Evolutionary conservation across 2,113 vertebrate genomes (phyloP).

Genomic region (Heterochromis multidens): DNA sequence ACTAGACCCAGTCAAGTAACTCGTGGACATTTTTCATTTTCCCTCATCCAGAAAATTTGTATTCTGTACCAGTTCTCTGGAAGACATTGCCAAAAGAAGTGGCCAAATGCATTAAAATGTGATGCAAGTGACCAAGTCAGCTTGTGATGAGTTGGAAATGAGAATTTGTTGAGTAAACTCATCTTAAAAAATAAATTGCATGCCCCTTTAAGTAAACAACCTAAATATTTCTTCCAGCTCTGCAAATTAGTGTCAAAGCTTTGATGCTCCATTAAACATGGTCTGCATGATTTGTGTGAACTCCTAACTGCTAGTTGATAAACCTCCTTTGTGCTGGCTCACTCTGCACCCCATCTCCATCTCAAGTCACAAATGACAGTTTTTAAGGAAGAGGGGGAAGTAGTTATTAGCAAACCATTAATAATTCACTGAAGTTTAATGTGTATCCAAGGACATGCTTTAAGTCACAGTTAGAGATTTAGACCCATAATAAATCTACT

Average conservation of each 20-base stretch:
- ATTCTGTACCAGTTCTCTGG: background rate
- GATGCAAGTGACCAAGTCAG: background rate
- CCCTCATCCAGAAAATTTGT: background rate
- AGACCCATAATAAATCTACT: slow-evolving; percentile 29
- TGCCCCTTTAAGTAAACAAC: background rate
- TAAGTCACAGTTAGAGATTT: slow-evolving; percentile 23
- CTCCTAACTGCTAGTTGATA: background rate
- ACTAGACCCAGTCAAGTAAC: background rate
- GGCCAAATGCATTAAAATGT: background rate
- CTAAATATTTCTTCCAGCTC: background rate
- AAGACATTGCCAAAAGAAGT: background rate
- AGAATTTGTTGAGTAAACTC: background rate
- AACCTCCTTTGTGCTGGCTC: background rate
- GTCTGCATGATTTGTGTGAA: slow-evolving; percentile 4
- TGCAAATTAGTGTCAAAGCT: slow-evolving; percentile 5
- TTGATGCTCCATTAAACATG: slow-evolving; percentile 7
- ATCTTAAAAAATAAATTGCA: background rate
- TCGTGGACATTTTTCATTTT: background rate
- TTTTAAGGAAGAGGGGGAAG: slow-evolving; percentile 14
- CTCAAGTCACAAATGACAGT: background rate
- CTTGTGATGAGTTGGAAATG: background rate
- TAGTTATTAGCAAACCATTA: slow-evolving; percentile 42
- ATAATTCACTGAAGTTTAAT: slow-evolving; percentile 35
- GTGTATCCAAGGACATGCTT: slow-evolving; percentile 35
- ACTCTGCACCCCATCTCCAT: background rate